Evolutionary conservation across 1,140 invertebrate species (phyloP).

Genomic region (Cydia splendana): DNA sequence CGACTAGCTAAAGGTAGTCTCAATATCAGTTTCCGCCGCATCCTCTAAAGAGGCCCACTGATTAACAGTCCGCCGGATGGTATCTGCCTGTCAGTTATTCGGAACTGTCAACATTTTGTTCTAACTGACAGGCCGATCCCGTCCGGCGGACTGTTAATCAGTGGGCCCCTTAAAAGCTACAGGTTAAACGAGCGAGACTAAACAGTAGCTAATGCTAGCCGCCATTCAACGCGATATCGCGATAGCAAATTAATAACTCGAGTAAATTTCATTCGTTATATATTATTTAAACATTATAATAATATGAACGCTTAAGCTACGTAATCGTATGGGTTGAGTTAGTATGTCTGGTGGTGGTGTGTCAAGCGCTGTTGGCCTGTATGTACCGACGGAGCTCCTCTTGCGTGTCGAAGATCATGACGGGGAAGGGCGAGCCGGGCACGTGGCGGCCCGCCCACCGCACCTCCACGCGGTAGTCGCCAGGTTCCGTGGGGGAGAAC

Average conservation of each 20-base stretch:
- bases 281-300: not conserved
- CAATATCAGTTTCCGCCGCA: not conserved
- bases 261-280: not conserved
- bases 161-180: too few species aligned
- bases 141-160: too few species aligned
- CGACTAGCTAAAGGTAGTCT: constrained; percentile 1
- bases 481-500: constrained; percentile 98
- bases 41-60: too few species aligned
- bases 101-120: too few species aligned
- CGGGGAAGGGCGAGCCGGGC: constrained; percentile 97
- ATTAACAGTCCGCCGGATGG: too few species aligned
- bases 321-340: constrained; percentile 9
- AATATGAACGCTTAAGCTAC: constrained; percentile 21
- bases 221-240: not conserved
- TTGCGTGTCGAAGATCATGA: constrained; percentile 99
- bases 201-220: not conserved
- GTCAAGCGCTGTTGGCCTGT: constrained; percentile 59
- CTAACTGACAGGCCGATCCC: too few species aligned
- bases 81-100: too few species aligned
- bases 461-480: constrained; percentile 98
- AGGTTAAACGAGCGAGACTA: not conserved
- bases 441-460: constrained; percentile 99
- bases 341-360: not conserved
- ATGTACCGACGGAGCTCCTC: constrained; percentile 91
- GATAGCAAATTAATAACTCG: not conserved